These are phyloP conservation scores for Halictus ligatus DNA, from an alignment of 2,888 invertebrate genomes.

Conservation along the genomic window DNA sequence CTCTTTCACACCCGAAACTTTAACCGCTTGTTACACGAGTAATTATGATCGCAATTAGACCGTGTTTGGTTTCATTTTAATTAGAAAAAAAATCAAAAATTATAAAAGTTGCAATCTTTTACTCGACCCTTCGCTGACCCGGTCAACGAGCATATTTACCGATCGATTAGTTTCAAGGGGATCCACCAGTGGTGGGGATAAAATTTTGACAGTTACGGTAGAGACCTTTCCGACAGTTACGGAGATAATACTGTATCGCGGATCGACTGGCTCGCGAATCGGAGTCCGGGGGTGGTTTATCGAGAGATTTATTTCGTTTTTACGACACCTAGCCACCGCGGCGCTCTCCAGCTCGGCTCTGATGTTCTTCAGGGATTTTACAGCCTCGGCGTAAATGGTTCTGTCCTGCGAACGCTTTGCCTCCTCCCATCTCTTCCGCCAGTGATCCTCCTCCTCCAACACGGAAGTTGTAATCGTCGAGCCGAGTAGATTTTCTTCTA, in stretches of 20 bases:
- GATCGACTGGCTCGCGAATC: neutral
- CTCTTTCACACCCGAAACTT: too few relatives aligned
- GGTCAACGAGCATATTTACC: too few relatives aligned
- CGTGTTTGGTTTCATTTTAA: too few relatives aligned
- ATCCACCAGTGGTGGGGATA: too few relatives aligned
- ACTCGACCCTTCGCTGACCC: too few relatives aligned
- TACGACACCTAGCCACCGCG: slow-evolving; percentile 76
- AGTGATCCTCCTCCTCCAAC: slow-evolving; percentile 77
- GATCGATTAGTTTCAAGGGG: too few relatives aligned
- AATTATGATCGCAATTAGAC: too few relatives aligned
- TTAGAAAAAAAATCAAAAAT: too few relatives aligned
- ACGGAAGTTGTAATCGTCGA: slow-evolving; percentile 72
- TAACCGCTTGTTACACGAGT: too few relatives aligned
- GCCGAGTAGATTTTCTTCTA: slow-evolving; percentile 80
- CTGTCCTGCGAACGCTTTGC: slow-evolving; percentile 74
- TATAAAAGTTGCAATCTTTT: too few relatives aligned
- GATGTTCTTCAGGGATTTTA: slow-evolving; percentile 74
- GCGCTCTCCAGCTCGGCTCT: slow-evolving; percentile 79
- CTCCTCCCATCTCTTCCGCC: slow-evolving; percentile 74
- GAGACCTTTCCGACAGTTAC: neutral
- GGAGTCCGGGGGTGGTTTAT: neutral
- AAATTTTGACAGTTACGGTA: neutral
- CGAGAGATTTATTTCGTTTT: neutral
- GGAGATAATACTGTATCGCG: neutral
- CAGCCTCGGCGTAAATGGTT: slow-evolving; percentile 73